Conservation (phyloP, 2,888 invertebrate species). For the Epinotia bilunana region DNA sequence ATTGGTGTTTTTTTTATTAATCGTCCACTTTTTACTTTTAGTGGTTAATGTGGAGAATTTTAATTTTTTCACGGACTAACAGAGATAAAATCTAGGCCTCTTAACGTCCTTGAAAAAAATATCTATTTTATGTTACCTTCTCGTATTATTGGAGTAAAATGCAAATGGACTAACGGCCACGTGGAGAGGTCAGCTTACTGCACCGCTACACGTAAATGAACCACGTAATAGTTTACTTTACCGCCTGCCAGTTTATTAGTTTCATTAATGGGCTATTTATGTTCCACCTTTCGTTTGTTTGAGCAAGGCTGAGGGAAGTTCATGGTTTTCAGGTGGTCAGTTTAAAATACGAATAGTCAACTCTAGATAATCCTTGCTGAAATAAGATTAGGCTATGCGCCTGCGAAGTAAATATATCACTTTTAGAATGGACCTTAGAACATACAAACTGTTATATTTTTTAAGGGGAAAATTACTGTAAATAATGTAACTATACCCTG, state of each 20-base stretch:
- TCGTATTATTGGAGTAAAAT: slow-evolving; percentile 17
- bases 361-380: not conserved
- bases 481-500: too few species aligned
- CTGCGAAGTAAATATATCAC: too few species aligned
- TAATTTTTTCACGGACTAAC: too few species aligned
- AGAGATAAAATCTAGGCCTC: too few species aligned
- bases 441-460: too few species aligned
- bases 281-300: slow-evolving; percentile 5
- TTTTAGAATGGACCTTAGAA: too few species aligned
- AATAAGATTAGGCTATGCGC: too few species aligned
- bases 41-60: too few species aligned
- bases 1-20: too few species aligned
- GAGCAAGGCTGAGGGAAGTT: not conserved
- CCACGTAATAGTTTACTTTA: slow-evolving; percentile 33
- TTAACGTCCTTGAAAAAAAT: too few species aligned
- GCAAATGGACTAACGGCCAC: slow-evolving; percentile 21
- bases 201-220: slow-evolving; percentile 28
- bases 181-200: slow-evolving; percentile 16
- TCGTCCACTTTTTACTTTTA: too few species aligned
- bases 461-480: too few species aligned
- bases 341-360: not conserved
- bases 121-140: not conserved
- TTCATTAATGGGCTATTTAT: slow-evolving; percentile 19
- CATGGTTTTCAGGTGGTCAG: not conserved
- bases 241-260: slow-evolving; percentile 17